These are phyloP conservation scores for Halichoerus grypus DNA, from an alignment of 2,113 vertebrate species.

Conservation along the genomic window DNA sequence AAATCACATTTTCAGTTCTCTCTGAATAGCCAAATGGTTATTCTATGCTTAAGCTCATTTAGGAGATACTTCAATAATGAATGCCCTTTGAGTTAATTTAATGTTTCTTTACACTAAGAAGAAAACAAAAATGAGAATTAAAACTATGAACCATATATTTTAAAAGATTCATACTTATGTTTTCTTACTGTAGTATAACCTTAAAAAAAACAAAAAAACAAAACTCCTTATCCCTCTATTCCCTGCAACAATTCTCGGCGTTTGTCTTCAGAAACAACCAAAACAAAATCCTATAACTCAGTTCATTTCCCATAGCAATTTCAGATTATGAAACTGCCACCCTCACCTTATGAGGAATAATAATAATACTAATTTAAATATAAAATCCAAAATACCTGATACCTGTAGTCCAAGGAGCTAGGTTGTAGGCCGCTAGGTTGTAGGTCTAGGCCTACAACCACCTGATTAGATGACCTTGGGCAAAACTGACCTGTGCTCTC, in stretches of 20 bases:
- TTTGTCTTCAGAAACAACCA: background rate
- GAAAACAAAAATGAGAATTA: background rate
- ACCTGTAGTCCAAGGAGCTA: background rate
- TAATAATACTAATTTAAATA: slow-evolving; percentile 1
- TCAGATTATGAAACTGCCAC: background rate
- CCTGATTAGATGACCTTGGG: background rate
- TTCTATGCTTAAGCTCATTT: slow-evolving; percentile 74
- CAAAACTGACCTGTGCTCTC: background rate
- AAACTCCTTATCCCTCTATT: background rate
- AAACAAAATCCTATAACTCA: slow-evolving; percentile 11
- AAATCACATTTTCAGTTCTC: slow-evolving; percentile 72
- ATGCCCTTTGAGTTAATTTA: slow-evolving; percentile 64
- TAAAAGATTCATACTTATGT: background rate
- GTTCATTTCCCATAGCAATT: background rate
- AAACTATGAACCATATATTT: background rate
- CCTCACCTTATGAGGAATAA: background rate
- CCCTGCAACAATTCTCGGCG: background rate
- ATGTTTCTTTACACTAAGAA: slow-evolving; percentile 9
- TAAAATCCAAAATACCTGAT: background rate
- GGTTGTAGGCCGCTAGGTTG: background rate
- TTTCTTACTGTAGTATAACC: background rate
- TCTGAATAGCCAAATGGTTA: slow-evolving; percentile 75
- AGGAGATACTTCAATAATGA: slow-evolving; percentile 55
- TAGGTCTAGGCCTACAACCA: background rate
- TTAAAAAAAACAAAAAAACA: background rate